Evolutionary conservation across 2,113 vertebrate species (phyloP).

Genomic region (Thomomys bottae): DNA sequence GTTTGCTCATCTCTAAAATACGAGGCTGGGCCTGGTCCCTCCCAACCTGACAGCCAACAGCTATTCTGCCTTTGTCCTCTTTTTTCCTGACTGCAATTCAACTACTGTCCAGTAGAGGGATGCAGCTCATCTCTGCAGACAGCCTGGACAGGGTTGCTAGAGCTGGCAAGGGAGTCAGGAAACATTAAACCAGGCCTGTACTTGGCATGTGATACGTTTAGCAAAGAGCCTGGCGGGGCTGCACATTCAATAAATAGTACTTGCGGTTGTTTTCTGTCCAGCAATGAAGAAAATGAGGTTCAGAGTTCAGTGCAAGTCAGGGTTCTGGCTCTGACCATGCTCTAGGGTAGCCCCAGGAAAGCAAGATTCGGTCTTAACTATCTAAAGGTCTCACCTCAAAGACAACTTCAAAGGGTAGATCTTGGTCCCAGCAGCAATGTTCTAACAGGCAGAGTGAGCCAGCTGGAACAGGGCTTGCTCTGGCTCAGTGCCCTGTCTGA

Average conservation of each 20-base stretch:
- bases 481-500: not conserved
- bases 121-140: not conserved
- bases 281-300: not conserved
- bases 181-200: not conserved
- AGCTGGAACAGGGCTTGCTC: too few relatives aligned
- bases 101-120: constrained; percentile 45
- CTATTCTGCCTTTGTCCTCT: fast-evolving
- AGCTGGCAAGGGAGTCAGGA: not conserved
- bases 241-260: fast-evolving
- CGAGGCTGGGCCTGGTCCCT: not conserved
- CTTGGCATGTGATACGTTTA: fast-evolving
- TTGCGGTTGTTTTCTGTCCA: not conserved
- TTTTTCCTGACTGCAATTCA: not conserved
- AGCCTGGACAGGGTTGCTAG: fast-evolving
- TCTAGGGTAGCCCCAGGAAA: too few relatives aligned
- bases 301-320: not conserved
- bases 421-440: too few relatives aligned
- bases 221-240: not conserved
- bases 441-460: too few relatives aligned
- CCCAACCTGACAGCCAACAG: fast-evolving
- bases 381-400: too few relatives aligned
- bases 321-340: too few relatives aligned
- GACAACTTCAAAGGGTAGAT: too few relatives aligned
- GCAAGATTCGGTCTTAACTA: too few relatives aligned
- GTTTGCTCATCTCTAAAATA: not conserved